phyloP scores from a whole-genome alignment of 2,888 invertebrate genomes.

The Dryadula phaetusa region DNA sequence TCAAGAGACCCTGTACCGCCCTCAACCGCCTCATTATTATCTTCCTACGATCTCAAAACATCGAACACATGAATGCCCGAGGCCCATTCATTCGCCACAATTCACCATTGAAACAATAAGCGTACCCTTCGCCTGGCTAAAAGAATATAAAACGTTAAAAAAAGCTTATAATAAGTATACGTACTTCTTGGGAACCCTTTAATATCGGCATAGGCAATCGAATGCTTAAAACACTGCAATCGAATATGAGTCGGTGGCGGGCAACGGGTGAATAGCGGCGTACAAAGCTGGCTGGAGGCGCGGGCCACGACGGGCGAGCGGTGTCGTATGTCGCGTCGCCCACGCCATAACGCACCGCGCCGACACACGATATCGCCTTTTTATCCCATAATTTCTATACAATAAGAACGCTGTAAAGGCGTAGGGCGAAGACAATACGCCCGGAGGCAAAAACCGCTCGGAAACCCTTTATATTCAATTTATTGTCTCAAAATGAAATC shows the following conservation, averaged over 20 bases:
- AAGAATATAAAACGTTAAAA: conserved; percentile 74
- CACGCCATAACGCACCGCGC: conserved; percentile 54
- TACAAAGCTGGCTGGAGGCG: conserved; percentile 42
- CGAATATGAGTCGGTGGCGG: conserved; percentile 70
- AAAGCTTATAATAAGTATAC: conserved; percentile 64
- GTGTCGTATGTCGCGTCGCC: conserved; percentile 52
- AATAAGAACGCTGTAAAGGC: conserved; percentile 76
- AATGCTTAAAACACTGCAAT: conserved; percentile 83
- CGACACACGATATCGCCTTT: conserved; percentile 82
- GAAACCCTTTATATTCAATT: conserved; percentile 81
- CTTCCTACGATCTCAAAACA: conserved; percentile 75
- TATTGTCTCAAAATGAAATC: conserved; percentile 83
- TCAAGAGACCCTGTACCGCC: conserved; percentile 68
- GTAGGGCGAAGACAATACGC: conserved; percentile 83
- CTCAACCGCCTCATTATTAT: conserved; percentile 74
- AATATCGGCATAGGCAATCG: conserved; percentile 79
- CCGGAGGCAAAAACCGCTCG: conserved; percentile 80
- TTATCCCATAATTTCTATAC: conserved; percentile 82
- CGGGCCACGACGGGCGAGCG: conserved; percentile 56
- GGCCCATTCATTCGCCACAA: conserved; percentile 77
- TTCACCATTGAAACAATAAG: conserved; percentile 80
- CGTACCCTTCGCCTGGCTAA: conserved; percentile 77
- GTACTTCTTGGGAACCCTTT: conserved; percentile 81
- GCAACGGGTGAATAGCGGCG: conserved; percentile 56
- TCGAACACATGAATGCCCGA: conserved; percentile 70